phyloP scores from a whole-genome alignment of 2,888 invertebrate species.

The Odiellus spinosus region DNA sequence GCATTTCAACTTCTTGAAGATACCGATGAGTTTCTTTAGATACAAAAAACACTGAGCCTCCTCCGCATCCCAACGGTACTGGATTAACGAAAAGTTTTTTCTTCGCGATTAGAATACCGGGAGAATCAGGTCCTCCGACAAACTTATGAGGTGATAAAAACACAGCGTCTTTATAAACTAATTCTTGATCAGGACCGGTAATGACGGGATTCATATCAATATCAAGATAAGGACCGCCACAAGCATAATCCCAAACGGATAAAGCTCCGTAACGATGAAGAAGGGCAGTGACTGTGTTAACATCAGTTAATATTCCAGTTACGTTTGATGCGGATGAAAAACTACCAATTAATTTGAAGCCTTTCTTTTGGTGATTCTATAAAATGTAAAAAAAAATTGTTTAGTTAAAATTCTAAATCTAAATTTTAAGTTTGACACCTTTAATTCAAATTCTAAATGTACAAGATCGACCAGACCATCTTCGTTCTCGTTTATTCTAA shows the following conservation, averaged over 20 bases:
- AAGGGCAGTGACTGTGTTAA: slow-evolving; percentile 59
- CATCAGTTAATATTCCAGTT: slow-evolving; percentile 73
- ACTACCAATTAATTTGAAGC: slow-evolving; percentile 59
- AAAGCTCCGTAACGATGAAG: slow-evolving; percentile 67
- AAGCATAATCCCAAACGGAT: slow-evolving; percentile 78
- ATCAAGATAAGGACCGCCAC: slow-evolving; percentile 57
- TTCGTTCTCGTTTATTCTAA: slow-evolving; percentile 58
- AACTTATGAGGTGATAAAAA: slow-evolving; percentile 83
- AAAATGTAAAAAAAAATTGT: neutral
- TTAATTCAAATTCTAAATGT: slow-evolving; percentile 52
- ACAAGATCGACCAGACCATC: slow-evolving; percentile 63
- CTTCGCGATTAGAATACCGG: slow-evolving; percentile 50
- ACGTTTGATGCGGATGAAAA: slow-evolving; percentile 74
- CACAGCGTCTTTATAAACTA: slow-evolving; percentile 68
- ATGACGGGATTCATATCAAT: slow-evolving; percentile 71
- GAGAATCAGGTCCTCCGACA: slow-evolving; percentile 74
- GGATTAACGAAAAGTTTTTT: slow-evolving; percentile 38
- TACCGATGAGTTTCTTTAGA: slow-evolving; percentile 12
- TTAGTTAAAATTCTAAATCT: too few relatives aligned
- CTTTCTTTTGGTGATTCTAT: slow-evolving; percentile 32
- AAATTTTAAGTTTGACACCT: too few relatives aligned
- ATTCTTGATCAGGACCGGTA: slow-evolving; percentile 43
- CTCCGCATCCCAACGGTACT: slow-evolving; percentile 37
- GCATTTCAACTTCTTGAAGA: slow-evolving; percentile 23
- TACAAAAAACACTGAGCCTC: slow-evolving; percentile 41